These are phyloP conservation scores for Pelusios castaneus DNA, from an alignment of 2,113 vertebrate species.

Conservation along the genomic window DNA sequence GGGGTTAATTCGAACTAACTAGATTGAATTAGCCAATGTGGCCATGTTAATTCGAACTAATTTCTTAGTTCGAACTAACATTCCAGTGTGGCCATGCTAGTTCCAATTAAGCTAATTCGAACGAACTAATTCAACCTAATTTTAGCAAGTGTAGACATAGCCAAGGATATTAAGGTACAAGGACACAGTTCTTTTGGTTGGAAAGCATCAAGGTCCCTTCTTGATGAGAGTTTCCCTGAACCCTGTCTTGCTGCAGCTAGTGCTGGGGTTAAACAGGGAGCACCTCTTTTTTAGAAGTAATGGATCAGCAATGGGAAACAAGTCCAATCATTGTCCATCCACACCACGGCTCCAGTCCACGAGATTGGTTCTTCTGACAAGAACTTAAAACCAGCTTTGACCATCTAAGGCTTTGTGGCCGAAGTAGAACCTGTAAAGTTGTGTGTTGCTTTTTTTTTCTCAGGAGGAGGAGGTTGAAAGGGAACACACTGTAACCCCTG, in stretches of 20 bases:
- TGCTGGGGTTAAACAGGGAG: neutral
- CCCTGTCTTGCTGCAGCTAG: neutral
- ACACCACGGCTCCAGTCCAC: neutral
- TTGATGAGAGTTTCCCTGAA: neutral
- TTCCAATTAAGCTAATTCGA: no score
- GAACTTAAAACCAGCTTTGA: neutral
- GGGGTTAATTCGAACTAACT: no score
- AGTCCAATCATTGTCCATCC: neutral
- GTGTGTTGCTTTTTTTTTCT: rapidly evolving
- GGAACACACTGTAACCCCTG: neutral
- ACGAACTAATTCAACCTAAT: no score
- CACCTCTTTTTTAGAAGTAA: neutral
- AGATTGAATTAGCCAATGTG: no score
- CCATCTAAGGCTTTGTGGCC: neutral
- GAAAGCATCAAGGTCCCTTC: neutral
- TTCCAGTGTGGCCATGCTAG: no score
- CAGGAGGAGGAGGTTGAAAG: neutral
- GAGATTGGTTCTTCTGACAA: neutral
- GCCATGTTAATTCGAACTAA: no score
- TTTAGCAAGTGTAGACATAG: no score
- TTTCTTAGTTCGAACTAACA: no score
- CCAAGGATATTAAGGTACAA: neutral
- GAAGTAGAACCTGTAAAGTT: neutral
- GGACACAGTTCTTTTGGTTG: neutral
- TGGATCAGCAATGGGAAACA: neutral